Base-by-base conservation (phyloP, 2,888 invertebrate species). In the Drosophila greeni region DNA sequence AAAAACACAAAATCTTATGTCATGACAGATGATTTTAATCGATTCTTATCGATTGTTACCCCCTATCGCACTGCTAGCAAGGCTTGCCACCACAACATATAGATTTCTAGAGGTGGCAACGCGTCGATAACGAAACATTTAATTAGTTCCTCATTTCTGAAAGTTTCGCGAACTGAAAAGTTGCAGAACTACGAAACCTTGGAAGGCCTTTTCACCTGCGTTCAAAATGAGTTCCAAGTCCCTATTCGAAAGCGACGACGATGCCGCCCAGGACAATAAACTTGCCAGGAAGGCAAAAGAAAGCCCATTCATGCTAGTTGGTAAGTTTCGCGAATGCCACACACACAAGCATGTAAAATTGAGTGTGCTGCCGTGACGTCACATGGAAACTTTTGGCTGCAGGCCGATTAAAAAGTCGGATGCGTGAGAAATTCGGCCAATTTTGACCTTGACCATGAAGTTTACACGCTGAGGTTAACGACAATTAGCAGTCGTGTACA, bases 271-370 rank as follows among this genome's bases (percentile, higher is more conserved):
- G 45, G 62, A 73, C 33, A 79, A 84, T n/a, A 92, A 90, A 82
- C 87, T 94, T 40, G 89, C 91, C 1, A 91, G 91, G 70, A 94
- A 94, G 86, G 91, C 93, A 2, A 92, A 92, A 85, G 94, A 94
- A 82, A 92, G 92, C 2, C 94, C 94, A 1, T 92, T 94, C 84
- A 92, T 94, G 91, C 90, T 93, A 45, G 89, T 93, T 73, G 94
- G 94, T 94, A 89, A 90, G 91, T 81, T 23, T 55, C 58, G 52
- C 47, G 20, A 47, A 33, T 24, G 14, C 34, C 43, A 29, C 37
- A 54, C 9, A 23, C 18, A 18, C 39, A 49, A 1, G 6, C 16
- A 26, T n/a, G 43, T 34, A 23, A 16, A 56, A 56, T 51, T 51
- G 34, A 6, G 12, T 56, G 20, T 31, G 52, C 39, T 11, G 20